A percentile compares a stretch with the other conserved stretches of the same genome.
These are phyloP conservation scores for Henicopernis longicauda DNA, from an alignment of 2,113 vertebrate genomes.

Conservation along the genomic window DNA sequence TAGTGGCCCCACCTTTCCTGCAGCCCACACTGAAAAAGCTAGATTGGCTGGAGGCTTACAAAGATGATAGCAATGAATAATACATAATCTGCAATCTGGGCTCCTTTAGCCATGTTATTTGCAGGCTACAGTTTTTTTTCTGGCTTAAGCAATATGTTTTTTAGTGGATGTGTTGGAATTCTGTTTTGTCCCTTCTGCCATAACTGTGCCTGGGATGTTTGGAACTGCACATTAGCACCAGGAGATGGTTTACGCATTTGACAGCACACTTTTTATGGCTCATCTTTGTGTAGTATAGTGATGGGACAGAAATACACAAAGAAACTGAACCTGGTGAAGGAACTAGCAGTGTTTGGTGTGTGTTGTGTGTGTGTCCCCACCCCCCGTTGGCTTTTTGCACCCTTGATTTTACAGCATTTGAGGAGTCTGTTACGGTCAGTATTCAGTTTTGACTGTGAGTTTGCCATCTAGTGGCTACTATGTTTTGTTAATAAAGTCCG, in stretches of 20 bases:
- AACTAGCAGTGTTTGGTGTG: neutral
- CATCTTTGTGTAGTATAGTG: neutral
- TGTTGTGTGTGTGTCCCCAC: neutral
- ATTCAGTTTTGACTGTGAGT: neutral
- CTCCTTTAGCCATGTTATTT: conserved; percentile 5
- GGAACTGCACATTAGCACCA: neutral
- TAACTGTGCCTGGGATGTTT: neutral
- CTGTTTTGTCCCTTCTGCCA: neutral
- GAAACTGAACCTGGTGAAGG: neutral
- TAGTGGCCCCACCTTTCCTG: conserved; percentile 24
- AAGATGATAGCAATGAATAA: conserved; percentile 52
- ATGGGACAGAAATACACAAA: neutral
- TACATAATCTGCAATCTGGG: conserved; percentile 56
- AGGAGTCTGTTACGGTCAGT: neutral
- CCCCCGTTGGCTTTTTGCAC: neutral
- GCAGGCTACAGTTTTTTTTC: neutral
- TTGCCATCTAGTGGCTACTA: conserved; percentile 62
- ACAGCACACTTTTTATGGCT: neutral
- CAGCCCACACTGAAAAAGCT: conserved; percentile 1
- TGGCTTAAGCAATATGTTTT: conserved; percentile 26
- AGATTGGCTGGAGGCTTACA: conserved; percentile 41
- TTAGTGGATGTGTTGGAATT: conserved; percentile 16
- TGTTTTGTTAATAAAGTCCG: neutral
- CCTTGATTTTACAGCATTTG: neutral
- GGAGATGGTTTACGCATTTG: neutral